A percentile compares a stretch with the other conserved stretches of the same genome.
Conservation (phyloP, 2,113 vertebrate species). For the Uropsilus gracilis region DNA sequence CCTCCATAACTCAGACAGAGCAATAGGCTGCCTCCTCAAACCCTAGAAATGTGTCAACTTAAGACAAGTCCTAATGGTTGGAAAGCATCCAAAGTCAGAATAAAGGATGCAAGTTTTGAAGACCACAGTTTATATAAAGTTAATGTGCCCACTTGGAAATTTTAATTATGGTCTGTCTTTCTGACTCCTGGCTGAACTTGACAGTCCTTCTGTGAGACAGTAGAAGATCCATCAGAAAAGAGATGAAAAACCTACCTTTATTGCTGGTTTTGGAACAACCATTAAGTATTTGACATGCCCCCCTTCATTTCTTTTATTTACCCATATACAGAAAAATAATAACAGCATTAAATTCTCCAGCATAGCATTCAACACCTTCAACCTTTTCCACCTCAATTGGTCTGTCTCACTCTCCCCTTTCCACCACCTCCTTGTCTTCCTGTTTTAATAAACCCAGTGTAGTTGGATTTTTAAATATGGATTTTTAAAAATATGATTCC, state of each 20-base stretch:
- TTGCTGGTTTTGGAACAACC: neutral
- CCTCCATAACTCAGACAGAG: constrained; percentile 63
- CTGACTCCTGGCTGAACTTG: neutral
- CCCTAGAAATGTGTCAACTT: constrained; percentile 23
- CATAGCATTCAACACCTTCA: too few species aligned
- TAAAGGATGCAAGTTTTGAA: neutral
- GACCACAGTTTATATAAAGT: constrained; percentile 22
- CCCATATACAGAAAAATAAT: neutral
- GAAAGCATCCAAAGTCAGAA: constrained; percentile 30
- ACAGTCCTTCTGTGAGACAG: neutral
- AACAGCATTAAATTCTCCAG: neutral
- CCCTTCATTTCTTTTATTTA: neutral
- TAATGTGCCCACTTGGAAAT: constrained; percentile 9
- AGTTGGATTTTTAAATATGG: neutral
- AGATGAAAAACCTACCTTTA: neutral
- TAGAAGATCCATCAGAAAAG: neutral
- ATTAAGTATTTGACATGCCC: neutral
- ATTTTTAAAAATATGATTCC: neutral
- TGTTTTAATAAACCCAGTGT: neutral
- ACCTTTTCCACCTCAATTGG: neutral
- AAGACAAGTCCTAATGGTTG: neutral
- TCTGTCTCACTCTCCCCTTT: too few species aligned
- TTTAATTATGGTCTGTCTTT: constrained; percentile 37
- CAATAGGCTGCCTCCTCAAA: constrained; percentile 60
- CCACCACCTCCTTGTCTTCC: rapidly evolving